Percentiles rank a stretch among this genome's conserved stretches.
These are phyloP conservation scores for Eptatretus burgeri DNA, from an alignment of 2,113 vertebrate species.

Conservation along the genomic window DNA sequence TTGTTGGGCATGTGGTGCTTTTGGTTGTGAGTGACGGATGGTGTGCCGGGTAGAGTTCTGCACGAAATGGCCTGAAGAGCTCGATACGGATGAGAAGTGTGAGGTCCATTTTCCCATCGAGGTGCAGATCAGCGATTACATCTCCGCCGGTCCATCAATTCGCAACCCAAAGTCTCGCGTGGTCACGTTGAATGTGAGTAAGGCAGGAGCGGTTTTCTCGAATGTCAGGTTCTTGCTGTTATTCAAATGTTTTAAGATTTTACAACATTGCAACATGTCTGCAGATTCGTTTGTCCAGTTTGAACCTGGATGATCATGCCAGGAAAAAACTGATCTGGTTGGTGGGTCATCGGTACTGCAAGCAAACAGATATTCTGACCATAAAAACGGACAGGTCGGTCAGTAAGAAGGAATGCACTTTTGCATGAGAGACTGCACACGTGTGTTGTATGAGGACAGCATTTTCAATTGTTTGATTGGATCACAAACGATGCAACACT, in stretches of 20 bases:
- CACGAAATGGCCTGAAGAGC: conserved; percentile 47
- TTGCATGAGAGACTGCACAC: too few species aligned
- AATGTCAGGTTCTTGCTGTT: too few species aligned
- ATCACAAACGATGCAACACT: too few species aligned
- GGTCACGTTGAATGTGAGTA: conserved; percentile 42
- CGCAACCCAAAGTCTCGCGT: conserved; percentile 44
- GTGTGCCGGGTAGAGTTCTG: conserved; percentile 37
- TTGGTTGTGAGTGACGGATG: background rate
- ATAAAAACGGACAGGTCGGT: conserved; percentile 48
- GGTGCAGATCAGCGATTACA: conserved; percentile 33
- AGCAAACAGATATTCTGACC: conserved; percentile 32
- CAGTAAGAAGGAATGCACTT: too few species aligned
- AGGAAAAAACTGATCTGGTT: conserved; percentile 65
- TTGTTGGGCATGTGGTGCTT: too few species aligned
- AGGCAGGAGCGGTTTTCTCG: too few species aligned
- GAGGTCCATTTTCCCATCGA: conserved; percentile 47
- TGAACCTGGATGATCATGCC: conserved; percentile 70
- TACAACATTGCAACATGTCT: background rate
- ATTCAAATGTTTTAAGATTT: too few species aligned
- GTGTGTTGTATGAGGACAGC: too few species aligned
- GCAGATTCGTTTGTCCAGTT: conserved; percentile 47
- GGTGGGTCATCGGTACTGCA: conserved; percentile 36
- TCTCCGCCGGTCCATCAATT: conserved; percentile 39
- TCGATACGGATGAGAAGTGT: conserved; percentile 40
- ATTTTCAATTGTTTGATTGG: too few species aligned